A percentile compares a stretch with the other conserved stretches of the same genome.
Conservation (phyloP, 1,140 invertebrate genomes). For the Scylla paramamosain region DNA sequence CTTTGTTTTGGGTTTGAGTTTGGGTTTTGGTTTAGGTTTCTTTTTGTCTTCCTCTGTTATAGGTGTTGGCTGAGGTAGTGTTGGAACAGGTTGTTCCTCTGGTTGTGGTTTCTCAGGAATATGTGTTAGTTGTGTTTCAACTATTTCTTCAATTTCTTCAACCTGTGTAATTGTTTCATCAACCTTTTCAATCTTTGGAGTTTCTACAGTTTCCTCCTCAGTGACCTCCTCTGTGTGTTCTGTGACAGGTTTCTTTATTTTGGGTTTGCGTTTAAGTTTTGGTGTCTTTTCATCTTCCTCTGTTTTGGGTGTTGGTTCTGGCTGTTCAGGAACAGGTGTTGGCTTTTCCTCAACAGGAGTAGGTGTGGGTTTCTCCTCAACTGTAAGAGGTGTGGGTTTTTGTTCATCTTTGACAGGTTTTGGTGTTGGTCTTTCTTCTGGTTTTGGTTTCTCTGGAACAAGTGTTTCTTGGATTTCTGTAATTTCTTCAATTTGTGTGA, state of each 20-base stretch:
- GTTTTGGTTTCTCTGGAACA: no score
- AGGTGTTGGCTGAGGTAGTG: slow-evolving; percentile 52
- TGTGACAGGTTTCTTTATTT: neutral
- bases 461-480: neutral
- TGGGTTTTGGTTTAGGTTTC: neutral
- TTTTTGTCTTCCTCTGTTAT: neutral
- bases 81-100: neutral
- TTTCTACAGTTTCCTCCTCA: no score
- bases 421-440: neutral
- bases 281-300: neutral
- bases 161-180: neutral
- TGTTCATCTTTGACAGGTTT: neutral
- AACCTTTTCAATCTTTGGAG: neutral
- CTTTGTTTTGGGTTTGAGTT: neutral
- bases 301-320: neutral
- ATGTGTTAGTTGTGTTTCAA: no score
- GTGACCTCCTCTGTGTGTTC: neutral
- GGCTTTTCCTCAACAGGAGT: neutral
- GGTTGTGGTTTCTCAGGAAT: no score
- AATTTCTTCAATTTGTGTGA: neutral
- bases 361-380: neutral
- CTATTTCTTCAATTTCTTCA: neutral
- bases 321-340: neutral
- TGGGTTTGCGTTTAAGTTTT: neutral
- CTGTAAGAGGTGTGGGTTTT: neutral